Evolutionary conservation across 1,140 invertebrate genomes (phyloP).

Genomic region (Camponotus pennsylvanicus): DNA sequence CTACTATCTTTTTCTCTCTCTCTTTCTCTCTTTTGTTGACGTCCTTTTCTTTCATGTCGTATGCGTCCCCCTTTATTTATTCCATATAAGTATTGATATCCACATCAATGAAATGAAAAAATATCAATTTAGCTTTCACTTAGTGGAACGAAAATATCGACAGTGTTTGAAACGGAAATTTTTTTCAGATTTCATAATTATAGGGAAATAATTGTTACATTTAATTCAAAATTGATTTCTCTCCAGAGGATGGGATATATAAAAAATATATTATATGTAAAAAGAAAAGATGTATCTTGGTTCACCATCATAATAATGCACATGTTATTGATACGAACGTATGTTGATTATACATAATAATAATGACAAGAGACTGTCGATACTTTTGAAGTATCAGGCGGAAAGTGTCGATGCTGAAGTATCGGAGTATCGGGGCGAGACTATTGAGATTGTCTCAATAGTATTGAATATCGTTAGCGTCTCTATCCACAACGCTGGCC

Average conservation of each 20-base stretch:
- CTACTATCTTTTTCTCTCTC: not conserved
- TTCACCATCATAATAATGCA: constrained; percentile 17
- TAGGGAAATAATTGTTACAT: not conserved
- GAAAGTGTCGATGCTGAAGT: constrained; percentile 57
- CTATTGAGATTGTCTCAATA: constrained; percentile 48
- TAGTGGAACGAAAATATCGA: not conserved
- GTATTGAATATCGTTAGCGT: constrained; percentile 64
- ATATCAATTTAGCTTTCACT: not conserved
- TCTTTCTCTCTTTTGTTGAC: too few species aligned
- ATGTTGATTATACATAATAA: constrained; percentile 10
- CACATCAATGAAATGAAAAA: not conserved
- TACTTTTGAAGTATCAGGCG: constrained; percentile 41
- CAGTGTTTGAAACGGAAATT: not conserved
- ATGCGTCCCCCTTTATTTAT: not conserved
- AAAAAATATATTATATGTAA: not conserved
- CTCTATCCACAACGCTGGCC: constrained; percentile 62
- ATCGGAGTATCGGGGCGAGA: constrained; percentile 43
- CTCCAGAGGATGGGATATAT: not conserved
- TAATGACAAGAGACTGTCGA: constrained; percentile 55
- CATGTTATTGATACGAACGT: constrained; percentile 25
- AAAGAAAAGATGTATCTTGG: too few species aligned
- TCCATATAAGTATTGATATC: not conserved
- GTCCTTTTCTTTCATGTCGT: constrained; percentile 4
- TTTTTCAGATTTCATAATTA: not conserved
- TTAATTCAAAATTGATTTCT: not conserved